A percentile compares a stretch with the other conserved stretches of the same genome.
Conservation (phyloP, 2,113 vertebrate genomes). For the Lamprotornis superbus region DNA sequence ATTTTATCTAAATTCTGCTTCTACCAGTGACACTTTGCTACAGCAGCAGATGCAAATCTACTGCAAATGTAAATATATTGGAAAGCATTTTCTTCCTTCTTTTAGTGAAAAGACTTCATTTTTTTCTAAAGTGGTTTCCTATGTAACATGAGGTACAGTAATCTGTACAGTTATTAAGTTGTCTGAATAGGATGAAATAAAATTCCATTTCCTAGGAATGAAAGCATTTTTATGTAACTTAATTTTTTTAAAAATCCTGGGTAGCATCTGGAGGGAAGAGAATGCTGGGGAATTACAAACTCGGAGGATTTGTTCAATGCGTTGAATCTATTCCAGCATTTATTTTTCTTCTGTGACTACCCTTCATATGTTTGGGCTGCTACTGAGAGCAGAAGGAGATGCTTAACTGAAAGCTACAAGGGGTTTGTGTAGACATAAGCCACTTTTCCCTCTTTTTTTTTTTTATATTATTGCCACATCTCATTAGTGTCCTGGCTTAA, state of each 20-base stretch:
- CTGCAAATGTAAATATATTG: constrained; percentile 8
- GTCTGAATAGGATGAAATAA: constrained; percentile 29
- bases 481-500: background rate
- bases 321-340: constrained; percentile 56
- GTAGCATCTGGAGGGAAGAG: constrained; percentile 56
- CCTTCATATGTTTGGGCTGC: constrained; percentile 1
- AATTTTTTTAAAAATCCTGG: constrained; percentile 70
- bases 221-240: constrained; percentile 72
- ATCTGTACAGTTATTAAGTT: constrained; percentile 60
- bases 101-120: background rate
- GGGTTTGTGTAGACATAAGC: background rate
- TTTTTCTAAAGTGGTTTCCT: constrained; percentile 31
- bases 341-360: constrained; percentile 10
- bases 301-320: constrained; percentile 46
- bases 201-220: constrained; percentile 37
- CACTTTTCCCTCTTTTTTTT: background rate
- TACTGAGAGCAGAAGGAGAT: background rate
- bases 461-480: background rate
- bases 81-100: constrained; percentile 16
- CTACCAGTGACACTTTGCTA: background rate
- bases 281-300: constrained; percentile 61
- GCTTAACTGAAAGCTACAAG: background rate
- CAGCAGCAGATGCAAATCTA: background rate
- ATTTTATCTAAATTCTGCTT: constrained; percentile 39
- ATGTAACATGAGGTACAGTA: constrained; percentile 19